Evolutionary conservation across 2,888 invertebrate species (phyloP).

Genomic region (Macroteleia sp.): DNA sequence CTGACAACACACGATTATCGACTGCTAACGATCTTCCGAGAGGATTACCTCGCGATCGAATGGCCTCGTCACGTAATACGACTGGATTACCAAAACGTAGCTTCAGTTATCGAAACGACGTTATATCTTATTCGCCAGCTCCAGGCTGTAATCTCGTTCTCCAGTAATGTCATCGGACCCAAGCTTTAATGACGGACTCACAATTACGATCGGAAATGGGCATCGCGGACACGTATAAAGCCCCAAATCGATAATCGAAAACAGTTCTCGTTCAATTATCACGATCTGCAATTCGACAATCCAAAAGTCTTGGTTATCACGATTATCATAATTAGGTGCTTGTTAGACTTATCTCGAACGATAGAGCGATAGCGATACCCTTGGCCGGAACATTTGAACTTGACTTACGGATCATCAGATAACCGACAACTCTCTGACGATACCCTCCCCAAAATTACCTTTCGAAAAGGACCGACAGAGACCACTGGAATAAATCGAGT

Average conservation of each 20-base stretch:
- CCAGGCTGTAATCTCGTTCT: slow-evolving; percentile 54
- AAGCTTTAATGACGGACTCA: slow-evolving; percentile 62
- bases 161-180: slow-evolving; percentile 54
- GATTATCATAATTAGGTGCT: slow-evolving; percentile 56
- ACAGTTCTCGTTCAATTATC: slow-evolving; percentile 37
- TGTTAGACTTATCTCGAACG: slow-evolving; percentile 43
- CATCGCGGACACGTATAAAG: slow-evolving; percentile 40
- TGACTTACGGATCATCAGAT: slow-evolving; percentile 14
- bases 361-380: slow-evolving; percentile 17
- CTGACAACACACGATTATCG: slow-evolving; percentile 68
- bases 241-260: slow-evolving; percentile 38
- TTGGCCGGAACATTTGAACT: background rate
- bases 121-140: slow-evolving; percentile 64
- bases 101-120: slow-evolving; percentile 62
- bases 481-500: too few relatives aligned
- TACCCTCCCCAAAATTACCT: background rate
- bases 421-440: background rate
- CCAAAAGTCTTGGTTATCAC: slow-evolving; percentile 19
- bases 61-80: slow-evolving; percentile 66
- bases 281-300: slow-evolving; percentile 37
- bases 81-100: slow-evolving; percentile 63
- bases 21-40: slow-evolving; percentile 68
- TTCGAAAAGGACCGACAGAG: too few relatives aligned
- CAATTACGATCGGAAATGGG: slow-evolving; percentile 43
- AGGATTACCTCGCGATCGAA: slow-evolving; percentile 66